Conservation (phyloP, 2,797 vertebrate species). For the Rhynchonycteris naso region DNA sequence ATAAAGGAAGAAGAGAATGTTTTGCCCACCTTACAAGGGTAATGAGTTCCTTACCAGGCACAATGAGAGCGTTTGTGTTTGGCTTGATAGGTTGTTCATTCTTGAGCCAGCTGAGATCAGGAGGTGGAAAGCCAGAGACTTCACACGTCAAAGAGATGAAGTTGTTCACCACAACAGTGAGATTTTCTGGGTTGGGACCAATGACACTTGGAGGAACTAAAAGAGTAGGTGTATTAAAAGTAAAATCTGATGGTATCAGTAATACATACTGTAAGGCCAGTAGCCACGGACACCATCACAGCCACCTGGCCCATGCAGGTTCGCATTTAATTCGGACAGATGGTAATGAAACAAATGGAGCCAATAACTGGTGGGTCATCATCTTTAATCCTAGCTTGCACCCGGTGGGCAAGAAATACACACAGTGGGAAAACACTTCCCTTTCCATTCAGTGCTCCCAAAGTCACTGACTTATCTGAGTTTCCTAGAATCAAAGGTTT, state of each 20-base stretch:
- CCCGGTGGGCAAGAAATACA: too few relatives aligned
- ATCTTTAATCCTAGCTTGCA: too few relatives aligned
- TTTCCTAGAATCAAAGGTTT: too few relatives aligned
- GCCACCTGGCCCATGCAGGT: too few relatives aligned
- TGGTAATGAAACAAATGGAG: too few relatives aligned
- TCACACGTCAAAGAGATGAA: constrained; percentile 96
- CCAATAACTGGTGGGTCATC: too few relatives aligned
- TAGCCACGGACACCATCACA: too few relatives aligned
- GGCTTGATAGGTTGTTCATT: constrained; percentile 89
- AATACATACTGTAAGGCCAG: too few relatives aligned
- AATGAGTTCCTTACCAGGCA: constrained; percentile 90
- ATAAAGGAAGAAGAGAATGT: background rate
- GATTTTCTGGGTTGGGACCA: constrained; percentile 90
- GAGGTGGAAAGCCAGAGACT: constrained; percentile 94
- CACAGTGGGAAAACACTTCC: too few relatives aligned
- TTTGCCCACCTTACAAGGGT: background rate
- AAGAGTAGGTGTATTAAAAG: constrained; percentile 66
- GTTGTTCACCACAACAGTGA: constrained; percentile 95
- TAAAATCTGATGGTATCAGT: background rate
- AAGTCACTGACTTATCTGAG: too few relatives aligned
- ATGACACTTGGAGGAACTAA: constrained; percentile 93
- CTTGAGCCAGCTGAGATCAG: constrained; percentile 95
- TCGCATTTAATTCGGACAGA: too few relatives aligned
- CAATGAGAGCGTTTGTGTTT: constrained; percentile 90
- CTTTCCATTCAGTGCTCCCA: too few relatives aligned